Conservation (phyloP, 2,113 vertebrate genomes). For the Ginglymostoma cirratum region DNA sequence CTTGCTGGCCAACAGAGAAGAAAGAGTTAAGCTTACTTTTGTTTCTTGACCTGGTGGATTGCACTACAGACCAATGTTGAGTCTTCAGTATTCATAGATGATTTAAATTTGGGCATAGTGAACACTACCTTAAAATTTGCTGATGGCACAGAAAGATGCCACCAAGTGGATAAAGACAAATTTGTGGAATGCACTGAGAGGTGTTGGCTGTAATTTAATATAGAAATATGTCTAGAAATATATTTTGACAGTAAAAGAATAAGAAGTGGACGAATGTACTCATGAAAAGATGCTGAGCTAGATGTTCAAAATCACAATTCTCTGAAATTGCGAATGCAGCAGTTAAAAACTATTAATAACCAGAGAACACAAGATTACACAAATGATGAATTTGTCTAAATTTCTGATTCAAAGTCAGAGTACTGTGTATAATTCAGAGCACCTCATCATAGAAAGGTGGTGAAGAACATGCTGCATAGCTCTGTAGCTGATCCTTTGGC, state of each 20-base stretch:
- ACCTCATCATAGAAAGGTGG: background rate
- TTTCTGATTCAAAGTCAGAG: background rate
- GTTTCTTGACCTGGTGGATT: background rate
- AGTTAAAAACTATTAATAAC: background rate
- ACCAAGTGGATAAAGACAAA: background rate
- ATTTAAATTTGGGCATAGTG: background rate
- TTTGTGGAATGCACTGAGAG: background rate
- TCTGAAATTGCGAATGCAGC: background rate
- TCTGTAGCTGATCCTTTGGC: too few relatives aligned
- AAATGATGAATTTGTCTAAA: background rate
- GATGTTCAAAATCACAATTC: background rate
- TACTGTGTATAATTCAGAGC: background rate
- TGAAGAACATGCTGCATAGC: too few relatives aligned
- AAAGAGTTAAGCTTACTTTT: background rate
- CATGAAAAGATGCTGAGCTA: background rate
- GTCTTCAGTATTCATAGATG: background rate
- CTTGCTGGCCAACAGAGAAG: background rate
- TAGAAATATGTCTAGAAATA: background rate
- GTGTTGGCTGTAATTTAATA: background rate
- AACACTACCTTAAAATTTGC: background rate
- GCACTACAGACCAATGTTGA: background rate
- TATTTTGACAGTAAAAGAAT: background rate
- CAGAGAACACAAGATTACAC: background rate
- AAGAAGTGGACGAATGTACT: background rate
- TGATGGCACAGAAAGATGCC: background rate